phyloP scores from a whole-genome alignment of 2,888 invertebrate species.

The Pterostichus madidus region DNA sequence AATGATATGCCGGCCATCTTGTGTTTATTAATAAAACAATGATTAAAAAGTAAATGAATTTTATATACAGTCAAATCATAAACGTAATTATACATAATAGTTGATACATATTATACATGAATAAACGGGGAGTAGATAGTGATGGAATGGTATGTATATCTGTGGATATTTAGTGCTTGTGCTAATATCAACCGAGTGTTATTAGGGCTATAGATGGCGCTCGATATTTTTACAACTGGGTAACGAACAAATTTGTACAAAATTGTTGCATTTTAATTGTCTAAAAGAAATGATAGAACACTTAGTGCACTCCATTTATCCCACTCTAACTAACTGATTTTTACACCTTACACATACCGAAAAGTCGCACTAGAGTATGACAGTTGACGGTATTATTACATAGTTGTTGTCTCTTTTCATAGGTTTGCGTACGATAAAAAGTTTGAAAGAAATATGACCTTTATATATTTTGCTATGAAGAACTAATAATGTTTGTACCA shows the following conservation, averaged over 20 bases:
- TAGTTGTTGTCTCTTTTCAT: too few species aligned
- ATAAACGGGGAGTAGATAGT: constrained; percentile 45
- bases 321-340: constrained; percentile 12
- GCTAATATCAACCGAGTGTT: constrained; percentile 35
- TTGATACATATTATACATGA: constrained; percentile 41
- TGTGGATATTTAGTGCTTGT: constrained; percentile 44
- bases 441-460: too few species aligned
- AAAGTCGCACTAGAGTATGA: neutral
- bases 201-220: constrained; percentile 44
- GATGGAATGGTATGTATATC: constrained; percentile 39
- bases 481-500: too few species aligned
- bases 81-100: constrained; percentile 32
- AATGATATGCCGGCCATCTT: constrained; percentile 59
- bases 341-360: constrained; percentile 1
- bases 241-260: constrained; percentile 60
- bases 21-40: constrained; percentile 53
- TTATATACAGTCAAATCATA: constrained; percentile 59
- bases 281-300: constrained; percentile 25
- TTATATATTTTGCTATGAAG: too few species aligned
- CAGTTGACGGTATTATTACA: too few species aligned
- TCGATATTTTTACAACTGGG: constrained; percentile 62
- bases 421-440: too few species aligned
- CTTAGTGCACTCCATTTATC: constrained; percentile 5
- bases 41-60: constrained; percentile 44
- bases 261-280: constrained; percentile 62